These are phyloP conservation scores for Trogon surrucura DNA, from an alignment of 2,113 vertebrate genomes.

Conservation along the genomic window DNA sequence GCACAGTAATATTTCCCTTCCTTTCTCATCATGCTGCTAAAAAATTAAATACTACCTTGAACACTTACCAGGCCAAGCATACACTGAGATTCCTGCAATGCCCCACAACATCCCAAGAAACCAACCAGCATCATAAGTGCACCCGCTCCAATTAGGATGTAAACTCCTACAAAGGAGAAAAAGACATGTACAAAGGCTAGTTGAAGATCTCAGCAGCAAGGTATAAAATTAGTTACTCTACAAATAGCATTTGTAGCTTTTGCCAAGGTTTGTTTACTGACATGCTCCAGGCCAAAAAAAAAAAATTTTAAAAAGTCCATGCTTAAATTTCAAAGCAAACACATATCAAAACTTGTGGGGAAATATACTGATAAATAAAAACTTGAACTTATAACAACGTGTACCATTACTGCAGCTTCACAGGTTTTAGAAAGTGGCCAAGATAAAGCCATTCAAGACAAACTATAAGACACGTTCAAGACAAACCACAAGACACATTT, in stretches of 20 bases:
- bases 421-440: not conserved
- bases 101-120: constrained; percentile 95
- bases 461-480: not conserved
- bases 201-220: not conserved
- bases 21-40: not conserved
- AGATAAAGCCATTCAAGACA: not conserved
- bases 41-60: not conserved
- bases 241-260: not conserved
- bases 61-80: constrained; percentile 94
- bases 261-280: not conserved
- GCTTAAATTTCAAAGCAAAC: not conserved
- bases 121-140: constrained; percentile 98
- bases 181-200: not conserved
- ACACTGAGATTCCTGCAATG: constrained; percentile 93
- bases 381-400: not conserved
- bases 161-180: constrained; percentile 81
- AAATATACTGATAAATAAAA: not conserved
- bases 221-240: not conserved
- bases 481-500: not conserved
- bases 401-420: not conserved
- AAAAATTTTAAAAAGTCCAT: no score
- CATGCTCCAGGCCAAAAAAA: not conserved
- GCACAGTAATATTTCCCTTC: not conserved
- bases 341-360: not conserved
- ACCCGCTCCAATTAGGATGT: constrained; percentile 92